Evolutionary conservation across 2,888 invertebrate genomes (phyloP).

Genomic region (Drosophila kuntzei): DNA sequence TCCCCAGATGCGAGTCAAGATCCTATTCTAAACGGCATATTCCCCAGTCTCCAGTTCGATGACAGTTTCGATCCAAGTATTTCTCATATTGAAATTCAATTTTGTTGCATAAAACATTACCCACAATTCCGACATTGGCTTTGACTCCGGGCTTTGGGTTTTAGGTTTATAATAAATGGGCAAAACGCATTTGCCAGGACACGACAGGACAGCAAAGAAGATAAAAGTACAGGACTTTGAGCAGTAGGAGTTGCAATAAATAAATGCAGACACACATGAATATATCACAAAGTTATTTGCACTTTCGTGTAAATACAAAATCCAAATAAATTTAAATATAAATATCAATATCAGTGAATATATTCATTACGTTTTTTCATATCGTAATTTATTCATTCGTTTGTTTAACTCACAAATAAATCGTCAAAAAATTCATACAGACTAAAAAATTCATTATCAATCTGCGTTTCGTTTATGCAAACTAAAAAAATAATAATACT

Average conservation of each 20-base stretch:
- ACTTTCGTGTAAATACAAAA: constrained; percentile 21
- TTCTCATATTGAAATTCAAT: constrained; percentile 66
- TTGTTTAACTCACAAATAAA: constrained; percentile 45
- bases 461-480: constrained; percentile 6
- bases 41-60: constrained; percentile 28
- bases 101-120: constrained; percentile 66
- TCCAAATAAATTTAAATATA: constrained; percentile 28
- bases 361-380: constrained; percentile 31
- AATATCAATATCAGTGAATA: constrained; percentile 45
- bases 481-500: background rate
- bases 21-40: constrained; percentile 33
- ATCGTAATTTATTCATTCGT: constrained; percentile 29
- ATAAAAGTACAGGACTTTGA: background rate
- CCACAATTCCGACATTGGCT: constrained; percentile 20
- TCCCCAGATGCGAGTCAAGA: constrained; percentile 40
- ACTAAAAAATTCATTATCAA: constrained; percentile 26
- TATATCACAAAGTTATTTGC: constrained; percentile 47
- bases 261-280: constrained; percentile 54
- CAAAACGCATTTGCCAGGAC: constrained; percentile 19
- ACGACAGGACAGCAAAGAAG: constrained; percentile 2
- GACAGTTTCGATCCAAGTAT: constrained; percentile 37
- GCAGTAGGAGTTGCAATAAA: constrained; percentile 52
- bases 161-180: constrained; percentile 33
- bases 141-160: background rate
- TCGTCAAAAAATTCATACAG: constrained; percentile 19